A percentile compares a stretch with the other conserved stretches of the same genome.
These are phyloP conservation scores for Petromus typicus DNA, from an alignment of 2,113 vertebrate species.

Conservation along the genomic window DNA sequence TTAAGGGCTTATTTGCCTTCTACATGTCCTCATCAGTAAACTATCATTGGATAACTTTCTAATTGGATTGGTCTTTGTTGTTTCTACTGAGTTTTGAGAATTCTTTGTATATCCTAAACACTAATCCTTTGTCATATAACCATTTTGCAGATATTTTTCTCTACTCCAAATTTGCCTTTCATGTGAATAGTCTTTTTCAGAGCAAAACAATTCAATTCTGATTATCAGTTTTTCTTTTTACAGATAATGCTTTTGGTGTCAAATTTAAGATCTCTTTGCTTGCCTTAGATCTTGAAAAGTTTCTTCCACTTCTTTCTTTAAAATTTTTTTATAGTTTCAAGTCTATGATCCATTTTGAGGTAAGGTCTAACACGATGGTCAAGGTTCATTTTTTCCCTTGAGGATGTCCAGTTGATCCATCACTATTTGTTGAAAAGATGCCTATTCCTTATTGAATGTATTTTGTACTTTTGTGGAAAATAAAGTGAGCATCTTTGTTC, in stretches of 20 bases:
- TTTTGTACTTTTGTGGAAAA: conserved; percentile 5
- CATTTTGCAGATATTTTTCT: background rate
- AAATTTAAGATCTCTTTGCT: background rate
- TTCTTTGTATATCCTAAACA: background rate
- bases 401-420: background rate
- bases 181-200: background rate
- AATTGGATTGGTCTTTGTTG: background rate
- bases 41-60: background rate
- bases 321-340: background rate
- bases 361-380: background rate
- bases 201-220: background rate
- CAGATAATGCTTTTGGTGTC: background rate
- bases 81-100: background rate
- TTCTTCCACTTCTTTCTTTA: background rate
- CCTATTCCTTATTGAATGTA: background rate
- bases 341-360: background rate
- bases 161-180: background rate
- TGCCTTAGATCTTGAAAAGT: background rate
- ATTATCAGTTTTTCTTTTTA: background rate
- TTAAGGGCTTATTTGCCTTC: background rate
- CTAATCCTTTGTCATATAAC: background rate
- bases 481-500: background rate
- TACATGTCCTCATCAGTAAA: background rate
- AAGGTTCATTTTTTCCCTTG: background rate
- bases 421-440: background rate